Percentiles rank a stretch among this genome's conserved stretches.
phyloP scores from a whole-genome alignment of 2,113 vertebrate genomes.

The Melanostigma gelatinosum region DNA sequence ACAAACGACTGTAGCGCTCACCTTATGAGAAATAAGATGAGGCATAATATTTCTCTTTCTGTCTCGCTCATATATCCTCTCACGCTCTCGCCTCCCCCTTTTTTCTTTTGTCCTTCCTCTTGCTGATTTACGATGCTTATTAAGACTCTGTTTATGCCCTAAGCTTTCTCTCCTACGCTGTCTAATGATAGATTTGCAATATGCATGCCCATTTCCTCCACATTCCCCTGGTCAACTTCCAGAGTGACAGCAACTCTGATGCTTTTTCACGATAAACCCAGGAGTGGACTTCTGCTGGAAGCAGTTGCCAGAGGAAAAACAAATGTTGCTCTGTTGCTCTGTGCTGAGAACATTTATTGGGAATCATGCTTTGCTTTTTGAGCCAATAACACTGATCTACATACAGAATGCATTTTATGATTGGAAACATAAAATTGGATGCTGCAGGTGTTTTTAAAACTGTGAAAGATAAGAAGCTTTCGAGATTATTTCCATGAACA shows the following conservation, averaged over 20 bases:
- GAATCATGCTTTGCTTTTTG: conserved; percentile 23
- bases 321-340: conserved; percentile 7
- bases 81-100: conserved; percentile 26
- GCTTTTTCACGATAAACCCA: conserved; percentile 35
- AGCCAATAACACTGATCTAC: conserved; percentile 17
- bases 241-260: conserved; percentile 22
- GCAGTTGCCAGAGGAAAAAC: conserved; percentile 8
- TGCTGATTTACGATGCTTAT: conserved; percentile 77
- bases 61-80: conserved; percentile 19
- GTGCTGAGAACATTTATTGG: conserved; percentile 32
- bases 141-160: conserved; percentile 76
- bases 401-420: conserved; percentile 37
- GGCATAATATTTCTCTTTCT: conserved; percentile 35
- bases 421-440: conserved; percentile 30
- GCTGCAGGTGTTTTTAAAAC: conserved; percentile 37
- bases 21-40: conserved; percentile 34
- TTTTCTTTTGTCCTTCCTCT: conserved; percentile 47
- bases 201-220: conserved; percentile 65
- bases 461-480: conserved; percentile 45
- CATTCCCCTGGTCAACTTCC: conserved; percentile 61
- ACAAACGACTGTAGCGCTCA: conserved; percentile 11
- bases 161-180: conserved; percentile 65
- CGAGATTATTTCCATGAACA: conserved; percentile 42
- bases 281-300: conserved; percentile 11
- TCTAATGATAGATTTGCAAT: conserved; percentile 76